These are phyloP conservation scores for Colaptes auratus DNA, from an alignment of 2,113 vertebrate genomes.

Conservation along the genomic window DNA sequence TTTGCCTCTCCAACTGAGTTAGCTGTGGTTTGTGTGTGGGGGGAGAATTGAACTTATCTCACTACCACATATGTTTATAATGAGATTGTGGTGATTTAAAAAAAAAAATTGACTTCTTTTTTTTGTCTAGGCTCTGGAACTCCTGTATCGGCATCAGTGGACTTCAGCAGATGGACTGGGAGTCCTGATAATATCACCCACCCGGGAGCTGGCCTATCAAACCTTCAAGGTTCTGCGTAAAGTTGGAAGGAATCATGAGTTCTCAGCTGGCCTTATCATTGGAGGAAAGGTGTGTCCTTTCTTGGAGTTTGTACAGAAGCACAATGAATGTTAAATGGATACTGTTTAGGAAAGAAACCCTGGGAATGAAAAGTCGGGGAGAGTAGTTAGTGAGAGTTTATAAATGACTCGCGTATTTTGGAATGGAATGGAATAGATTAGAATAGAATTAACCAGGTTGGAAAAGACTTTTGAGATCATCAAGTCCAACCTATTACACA, in stretches of 20 bases:
- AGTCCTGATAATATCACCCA: constrained; percentile 93
- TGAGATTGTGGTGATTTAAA: background rate
- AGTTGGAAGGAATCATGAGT: constrained; percentile 94
- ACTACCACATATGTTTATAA: too few species aligned
- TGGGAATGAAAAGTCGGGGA: background rate
- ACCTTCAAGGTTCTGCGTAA: constrained; percentile 93
- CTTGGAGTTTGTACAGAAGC: background rate
- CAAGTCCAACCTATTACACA: too few species aligned
- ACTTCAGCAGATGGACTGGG: constrained; percentile 90
- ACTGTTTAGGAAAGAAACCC: background rate
- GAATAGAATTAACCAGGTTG: too few species aligned
- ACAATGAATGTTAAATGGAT: background rate
- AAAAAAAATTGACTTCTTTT: background rate
- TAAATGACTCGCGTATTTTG: background rate
- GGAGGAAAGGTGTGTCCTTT: constrained; percentile 87
- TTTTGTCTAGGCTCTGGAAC: constrained; percentile 85
- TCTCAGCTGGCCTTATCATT: constrained; percentile 95
- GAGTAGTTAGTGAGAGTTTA: background rate
- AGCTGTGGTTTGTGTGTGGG: too few species aligned
- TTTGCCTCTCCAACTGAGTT: too few species aligned
- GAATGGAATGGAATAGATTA: too few species aligned
- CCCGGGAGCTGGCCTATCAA: constrained; percentile 94
- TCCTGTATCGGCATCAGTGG: constrained; percentile 92
- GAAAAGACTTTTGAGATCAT: too few species aligned
- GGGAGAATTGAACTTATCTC: too few species aligned